Percentiles rank a stretch among this genome's conserved stretches.
Conservation (phyloP, 2,113 vertebrate species). For the Atractosteus spatula region DNA sequence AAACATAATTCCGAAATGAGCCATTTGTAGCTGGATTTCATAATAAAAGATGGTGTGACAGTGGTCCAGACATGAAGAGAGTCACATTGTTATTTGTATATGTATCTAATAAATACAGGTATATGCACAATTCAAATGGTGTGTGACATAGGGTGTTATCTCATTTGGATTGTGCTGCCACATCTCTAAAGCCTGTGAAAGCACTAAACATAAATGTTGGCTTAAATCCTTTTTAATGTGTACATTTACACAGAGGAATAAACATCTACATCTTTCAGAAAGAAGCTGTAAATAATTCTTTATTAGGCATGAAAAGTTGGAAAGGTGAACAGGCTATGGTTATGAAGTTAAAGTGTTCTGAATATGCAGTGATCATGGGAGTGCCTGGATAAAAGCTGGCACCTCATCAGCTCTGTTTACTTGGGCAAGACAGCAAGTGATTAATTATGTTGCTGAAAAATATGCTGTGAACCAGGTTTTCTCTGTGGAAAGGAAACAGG, state of each 20-base stretch:
- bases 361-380: slow-evolving; percentile 9
- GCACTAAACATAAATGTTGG: not conserved
- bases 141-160: too few relatives aligned
- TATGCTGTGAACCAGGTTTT: slow-evolving; percentile 17
- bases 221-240: not conserved
- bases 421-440: slow-evolving; percentile 25
- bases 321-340: slow-evolving; percentile 22
- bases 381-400: not conserved
- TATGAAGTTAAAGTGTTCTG: slow-evolving; percentile 26
- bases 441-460: slow-evolving; percentile 32
- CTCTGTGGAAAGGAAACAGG: not conserved
- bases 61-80: too few relatives aligned
- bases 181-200: too few relatives aligned
- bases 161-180: not conserved
- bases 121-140: too few relatives aligned
- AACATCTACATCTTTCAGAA: slow-evolving; percentile 29
- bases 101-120: too few relatives aligned
- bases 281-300: slow-evolving; percentile 38
- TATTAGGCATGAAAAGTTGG: slow-evolving; percentile 26
- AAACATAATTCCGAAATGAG: too few relatives aligned
- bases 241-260: slow-evolving; percentile 30
- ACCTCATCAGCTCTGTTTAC: slow-evolving; percentile 31
- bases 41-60: too few relatives aligned
- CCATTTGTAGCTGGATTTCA: not conserved
- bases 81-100: too few relatives aligned